Evolutionary conservation across 2,888 invertebrate genomes (phyloP), one percentile per base, ranked within the genome.

Genomic region (Notodromas monacha): DNA sequence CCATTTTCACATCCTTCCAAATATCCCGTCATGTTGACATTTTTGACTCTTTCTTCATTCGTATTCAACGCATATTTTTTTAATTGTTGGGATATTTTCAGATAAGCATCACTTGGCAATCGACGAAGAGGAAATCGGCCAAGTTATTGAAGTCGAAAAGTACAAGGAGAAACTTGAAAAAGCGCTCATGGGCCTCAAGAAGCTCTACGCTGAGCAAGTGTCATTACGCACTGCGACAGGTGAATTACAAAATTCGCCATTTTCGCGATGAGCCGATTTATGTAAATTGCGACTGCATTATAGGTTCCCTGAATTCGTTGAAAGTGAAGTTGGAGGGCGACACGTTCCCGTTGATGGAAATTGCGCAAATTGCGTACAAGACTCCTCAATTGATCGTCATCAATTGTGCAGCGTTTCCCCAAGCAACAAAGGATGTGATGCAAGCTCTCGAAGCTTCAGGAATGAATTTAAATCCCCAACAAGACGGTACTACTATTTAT

Each of bases 401-500:
- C 8, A 74, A 81, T 47, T 64, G 77, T 58, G 52, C 65, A 30
- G 58, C 65, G 1, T 72, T 76, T 47, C 79, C 86, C 1, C 74
- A 77, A 57, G 69, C 68, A 5, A 68, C 76, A 41, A 69, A 72
- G 5, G 58, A 63, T 37, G 69, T 68, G 4, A 40, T 79, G 15
- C 63, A 65, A 43, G 64, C 73, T 2, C 59, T 89, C 29, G 50
- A 57, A 31, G 61, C 61, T 21, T 76, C 77, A 34, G 79, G 81
- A 6, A 61, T 86, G 57, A 79, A 79, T 48, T 52, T 86, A 32
- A 84, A 76, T 52, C 79, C 84, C 0, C 84, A 86, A 45, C 79
- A 81, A 48, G 86, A 89, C 45, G 81, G 81, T 13, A 79, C 76
- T 2, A 73, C 70, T 2, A 49, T 89, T 29, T 84, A 63, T 48